A percentile compares a stretch with the other conserved stretches of the same genome.
Evolutionary conservation across 2,888 invertebrate species (phyloP).

Genomic region (Monoplex corrugatus): DNA sequence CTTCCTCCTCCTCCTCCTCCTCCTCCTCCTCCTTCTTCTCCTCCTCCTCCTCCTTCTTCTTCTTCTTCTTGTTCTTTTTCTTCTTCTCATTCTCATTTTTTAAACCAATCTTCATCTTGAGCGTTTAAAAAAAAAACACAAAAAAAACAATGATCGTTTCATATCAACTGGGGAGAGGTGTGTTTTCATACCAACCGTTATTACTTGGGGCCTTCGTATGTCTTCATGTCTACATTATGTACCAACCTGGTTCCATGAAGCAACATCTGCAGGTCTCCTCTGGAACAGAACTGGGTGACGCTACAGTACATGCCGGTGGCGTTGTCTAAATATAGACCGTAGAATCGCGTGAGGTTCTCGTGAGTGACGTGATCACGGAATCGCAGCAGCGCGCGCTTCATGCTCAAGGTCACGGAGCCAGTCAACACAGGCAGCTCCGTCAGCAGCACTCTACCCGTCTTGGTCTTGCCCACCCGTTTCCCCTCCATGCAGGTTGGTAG

Average conservation of each 20-base stretch:
- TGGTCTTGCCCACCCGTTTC: not conserved
- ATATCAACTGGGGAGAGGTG: too few species aligned
- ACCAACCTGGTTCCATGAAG: conserved; percentile 23
- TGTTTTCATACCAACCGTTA: too few species aligned
- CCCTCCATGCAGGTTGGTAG: not conserved
- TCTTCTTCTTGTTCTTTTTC: too few species aligned
- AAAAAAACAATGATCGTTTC: too few species aligned
- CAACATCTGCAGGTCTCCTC: conserved; percentile 35
- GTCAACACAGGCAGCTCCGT: conserved; percentile 25
- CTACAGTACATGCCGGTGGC: not conserved
- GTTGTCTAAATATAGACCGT: conserved; percentile 2
- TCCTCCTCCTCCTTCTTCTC: too few species aligned
- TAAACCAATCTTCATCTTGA: too few species aligned
- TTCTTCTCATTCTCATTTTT: too few species aligned
- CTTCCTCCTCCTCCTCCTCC: too few species aligned
- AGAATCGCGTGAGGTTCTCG: conserved; percentile 30
- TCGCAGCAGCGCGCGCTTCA: conserved; percentile 34
- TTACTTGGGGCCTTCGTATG: too few species aligned
- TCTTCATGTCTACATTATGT: too few species aligned
- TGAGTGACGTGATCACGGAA: conserved; percentile 15
- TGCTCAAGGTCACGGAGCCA: not conserved
- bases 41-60: too few species aligned
- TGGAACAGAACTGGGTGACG: conserved; percentile 29
- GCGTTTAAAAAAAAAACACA: too few species aligned
- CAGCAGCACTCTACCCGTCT: conserved; percentile 8